These are phyloP conservation scores for Zonotrichia leucophrys DNA, from an alignment of 2,113 vertebrate genomes.

Conservation along the genomic window DNA sequence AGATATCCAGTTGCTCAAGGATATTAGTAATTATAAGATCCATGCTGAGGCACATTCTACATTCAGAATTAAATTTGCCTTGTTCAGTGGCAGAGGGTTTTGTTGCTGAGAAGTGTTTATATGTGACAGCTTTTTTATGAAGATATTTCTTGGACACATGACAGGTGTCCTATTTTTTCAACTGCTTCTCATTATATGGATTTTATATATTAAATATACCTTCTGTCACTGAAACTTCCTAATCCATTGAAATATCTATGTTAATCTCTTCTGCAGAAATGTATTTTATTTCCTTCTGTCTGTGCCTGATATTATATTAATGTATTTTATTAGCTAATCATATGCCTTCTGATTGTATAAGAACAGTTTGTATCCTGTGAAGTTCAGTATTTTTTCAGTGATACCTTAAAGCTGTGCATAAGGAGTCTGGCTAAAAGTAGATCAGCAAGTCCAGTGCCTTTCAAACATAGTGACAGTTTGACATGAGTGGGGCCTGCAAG, in stretches of 20 bases:
- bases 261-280: slow-evolving; percentile 5
- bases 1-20: neutral
- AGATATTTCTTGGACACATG: neutral
- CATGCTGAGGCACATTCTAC: neutral
- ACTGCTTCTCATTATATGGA: neutral
- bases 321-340: slow-evolving; percentile 10
- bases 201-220: slow-evolving; percentile 32
- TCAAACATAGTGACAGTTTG: neutral
- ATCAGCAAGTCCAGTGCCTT: neutral
- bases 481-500: neutral
- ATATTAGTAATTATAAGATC: neutral
- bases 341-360: neutral
- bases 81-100: neutral
- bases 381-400: neutral
- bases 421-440: neutral
- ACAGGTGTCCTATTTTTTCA: slow-evolving; percentile 17
- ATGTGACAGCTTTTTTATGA: neutral
- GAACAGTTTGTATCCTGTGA: neutral
- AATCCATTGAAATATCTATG: slow-evolving; percentile 28
- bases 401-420: neutral
- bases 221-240: slow-evolving; percentile 20
- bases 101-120: neutral
- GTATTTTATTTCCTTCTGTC: neutral
- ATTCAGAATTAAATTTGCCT: neutral
- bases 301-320: neutral